A percentile compares a stretch with the other conserved stretches of the same genome.
Evolutionary conservation across 2,888 invertebrate genomes (phyloP).

Genomic region (Lithosia quadra): DNA sequence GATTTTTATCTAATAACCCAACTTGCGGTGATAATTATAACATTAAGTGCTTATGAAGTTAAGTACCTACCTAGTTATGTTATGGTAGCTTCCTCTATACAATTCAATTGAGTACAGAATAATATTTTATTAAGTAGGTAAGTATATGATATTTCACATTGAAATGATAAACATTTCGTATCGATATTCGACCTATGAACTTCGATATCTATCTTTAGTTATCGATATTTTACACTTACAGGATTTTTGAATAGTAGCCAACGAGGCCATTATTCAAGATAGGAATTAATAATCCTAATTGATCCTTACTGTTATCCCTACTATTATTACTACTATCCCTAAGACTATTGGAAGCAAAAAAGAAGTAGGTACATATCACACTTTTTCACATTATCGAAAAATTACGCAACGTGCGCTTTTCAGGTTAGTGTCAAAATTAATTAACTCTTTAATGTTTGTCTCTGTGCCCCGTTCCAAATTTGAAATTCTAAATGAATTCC

Average conservation of each 20-base stretch:
- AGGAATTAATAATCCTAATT: not conserved
- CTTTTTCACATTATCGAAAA: too few species aligned
- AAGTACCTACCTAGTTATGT: not conserved
- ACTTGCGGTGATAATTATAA: not conserved
- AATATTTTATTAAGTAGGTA: conserved; percentile 2
- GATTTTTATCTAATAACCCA: too few species aligned
- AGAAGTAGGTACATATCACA: too few species aligned
- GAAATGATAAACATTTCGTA: conserved; percentile 6
- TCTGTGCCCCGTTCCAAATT: too few species aligned
- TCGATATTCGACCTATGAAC: conserved; percentile 15
- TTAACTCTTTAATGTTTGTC: not conserved
- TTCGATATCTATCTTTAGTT: conserved; percentile 8
- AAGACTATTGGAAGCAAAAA: too few species aligned
- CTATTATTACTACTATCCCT: not conserved
- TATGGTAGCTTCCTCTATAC: conserved; percentile 1
- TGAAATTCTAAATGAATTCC: too few species aligned
- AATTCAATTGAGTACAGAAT: not conserved
- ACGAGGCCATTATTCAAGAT: not conserved
- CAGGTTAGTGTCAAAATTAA: not conserved
- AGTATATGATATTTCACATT: conserved; percentile 2
- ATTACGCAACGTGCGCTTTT: too few species aligned
- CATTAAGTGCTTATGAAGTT: not conserved
- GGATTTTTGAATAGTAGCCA: not conserved
- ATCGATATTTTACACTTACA: conserved; percentile 8
- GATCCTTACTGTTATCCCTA: not conserved